phyloP scores from a whole-genome alignment of 2,888 invertebrate species.

The Caenorhabditis becei region DNA sequence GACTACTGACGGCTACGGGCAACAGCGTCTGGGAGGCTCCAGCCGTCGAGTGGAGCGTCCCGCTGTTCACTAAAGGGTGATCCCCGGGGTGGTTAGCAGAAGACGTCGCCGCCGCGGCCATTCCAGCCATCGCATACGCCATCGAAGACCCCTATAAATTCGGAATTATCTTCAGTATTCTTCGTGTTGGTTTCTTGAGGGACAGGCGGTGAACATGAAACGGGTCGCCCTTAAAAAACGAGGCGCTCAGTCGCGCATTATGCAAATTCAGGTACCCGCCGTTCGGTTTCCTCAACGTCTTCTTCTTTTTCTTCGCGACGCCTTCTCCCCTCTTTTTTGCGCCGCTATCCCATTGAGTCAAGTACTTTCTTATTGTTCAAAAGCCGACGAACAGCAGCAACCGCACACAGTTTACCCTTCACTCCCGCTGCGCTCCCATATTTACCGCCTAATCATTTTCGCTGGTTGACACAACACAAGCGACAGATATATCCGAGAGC shows the following conservation, averaged over 20 bases:
- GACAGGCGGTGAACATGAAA: constrained; percentile 33
- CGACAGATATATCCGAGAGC: constrained; percentile 13
- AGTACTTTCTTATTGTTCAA: constrained; percentile 58
- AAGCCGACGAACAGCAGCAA: constrained; percentile 29
- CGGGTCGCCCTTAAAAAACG: constrained; percentile 26
- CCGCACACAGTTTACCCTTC: constrained; percentile 21
- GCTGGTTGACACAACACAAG: constrained; percentile 26
- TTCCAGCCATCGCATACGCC: constrained; percentile 60
- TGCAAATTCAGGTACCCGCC: constrained; percentile 52
- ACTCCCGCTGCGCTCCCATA: constrained; percentile 56
- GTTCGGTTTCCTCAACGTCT: no score
- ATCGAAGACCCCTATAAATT: constrained; percentile 64
- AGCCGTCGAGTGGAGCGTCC: constrained; percentile 74
- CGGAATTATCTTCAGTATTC: not conserved
- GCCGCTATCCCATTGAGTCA: constrained; percentile 56
- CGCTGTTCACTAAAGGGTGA: constrained; percentile 78
- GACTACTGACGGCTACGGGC: constrained; percentile 74
- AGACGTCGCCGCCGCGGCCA: constrained; percentile 45
- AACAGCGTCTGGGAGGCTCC: constrained; percentile 74
- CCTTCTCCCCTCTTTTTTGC: constrained; percentile 13
- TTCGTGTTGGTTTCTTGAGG: constrained; percentile 2
- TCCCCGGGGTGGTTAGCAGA: constrained; percentile 49
- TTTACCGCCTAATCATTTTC: constrained; percentile 52
- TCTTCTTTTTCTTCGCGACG: no score
- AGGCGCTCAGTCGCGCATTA: constrained; percentile 35